phyloP scores from a whole-genome alignment of 1,140 invertebrate genomes.

The Saccostrea echinata region DNA sequence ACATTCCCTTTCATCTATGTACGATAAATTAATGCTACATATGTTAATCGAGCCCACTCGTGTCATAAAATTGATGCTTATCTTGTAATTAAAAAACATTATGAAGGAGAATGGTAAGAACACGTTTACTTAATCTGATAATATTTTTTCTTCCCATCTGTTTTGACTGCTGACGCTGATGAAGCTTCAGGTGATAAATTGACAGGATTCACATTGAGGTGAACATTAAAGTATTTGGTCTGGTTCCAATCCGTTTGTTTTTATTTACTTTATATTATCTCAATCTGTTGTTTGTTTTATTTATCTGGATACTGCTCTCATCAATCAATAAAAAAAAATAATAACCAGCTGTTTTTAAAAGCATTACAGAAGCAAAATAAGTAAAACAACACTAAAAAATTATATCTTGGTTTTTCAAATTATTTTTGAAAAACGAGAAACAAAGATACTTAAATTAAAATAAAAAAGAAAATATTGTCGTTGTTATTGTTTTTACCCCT shows the following conservation, averaged over 20 bases:
- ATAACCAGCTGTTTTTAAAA: not conserved
- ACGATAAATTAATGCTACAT: not conserved
- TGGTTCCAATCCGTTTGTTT: not conserved
- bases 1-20: not conserved
- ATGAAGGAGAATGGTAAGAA: not conserved
- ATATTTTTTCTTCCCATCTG: not conserved
- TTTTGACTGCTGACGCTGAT: not conserved
- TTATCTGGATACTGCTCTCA: not conserved
- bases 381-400: not conserved
- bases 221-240: not conserved
- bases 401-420: too few relatives aligned
- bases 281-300: not conserved
- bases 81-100: not conserved
- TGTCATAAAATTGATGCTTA: not conserved
- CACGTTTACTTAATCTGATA: not conserved
- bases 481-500: conserved; percentile 64
- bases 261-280: conserved; percentile 17
- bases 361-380: too few relatives aligned
- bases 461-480: too few relatives aligned
- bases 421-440: too few relatives aligned
- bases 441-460: too few relatives aligned
- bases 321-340: not conserved
- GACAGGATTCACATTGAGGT: not conserved
- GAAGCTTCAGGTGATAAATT: not conserved
- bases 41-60: not conserved